These are phyloP conservation scores for Gadopsis bispinosus DNA, from an alignment of 2,797 vertebrate genomes.

Conservation along the genomic window DNA sequence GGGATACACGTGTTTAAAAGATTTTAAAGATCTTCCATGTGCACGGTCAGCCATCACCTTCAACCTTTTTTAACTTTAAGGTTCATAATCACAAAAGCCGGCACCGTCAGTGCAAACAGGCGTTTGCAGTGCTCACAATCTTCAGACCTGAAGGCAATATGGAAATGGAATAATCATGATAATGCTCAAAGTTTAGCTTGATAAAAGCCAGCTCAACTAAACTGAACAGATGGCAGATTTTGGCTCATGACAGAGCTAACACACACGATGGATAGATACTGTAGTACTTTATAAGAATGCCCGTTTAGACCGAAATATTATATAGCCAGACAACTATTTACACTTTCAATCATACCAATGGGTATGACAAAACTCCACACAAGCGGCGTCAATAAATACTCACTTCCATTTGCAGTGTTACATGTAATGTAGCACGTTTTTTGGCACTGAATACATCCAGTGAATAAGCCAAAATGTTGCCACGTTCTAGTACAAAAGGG, in stretches of 20 bases:
- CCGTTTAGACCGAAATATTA: too few species aligned
- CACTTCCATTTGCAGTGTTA: neutral
- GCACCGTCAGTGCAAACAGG: neutral
- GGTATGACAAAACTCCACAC: neutral
- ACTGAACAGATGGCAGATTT: neutral
- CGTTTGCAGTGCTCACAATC: neutral
- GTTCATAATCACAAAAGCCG: neutral
- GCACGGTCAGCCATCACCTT: neutral
- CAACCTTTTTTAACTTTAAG: neutral
- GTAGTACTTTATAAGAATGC: too few species aligned
- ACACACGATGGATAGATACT: too few species aligned
- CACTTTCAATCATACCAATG: neutral
- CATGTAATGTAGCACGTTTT: neutral
- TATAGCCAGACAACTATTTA: neutral
- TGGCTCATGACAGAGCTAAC: neutral
- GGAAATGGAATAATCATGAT: neutral
- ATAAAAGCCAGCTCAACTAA: neutral
- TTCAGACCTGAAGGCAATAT: neutral
- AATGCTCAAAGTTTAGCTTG: neutral
- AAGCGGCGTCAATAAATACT: neutral
- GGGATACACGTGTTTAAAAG: too few species aligned
- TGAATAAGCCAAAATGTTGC: constrained; percentile 32
- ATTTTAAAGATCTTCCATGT: neutral
- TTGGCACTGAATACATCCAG: neutral
- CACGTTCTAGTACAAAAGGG: neutral